Evolutionary conservation across 1,140 invertebrate genomes (phyloP), one percentile per base, ranked within the genome.

Genomic region (Melanaphis sacchari): DNA sequence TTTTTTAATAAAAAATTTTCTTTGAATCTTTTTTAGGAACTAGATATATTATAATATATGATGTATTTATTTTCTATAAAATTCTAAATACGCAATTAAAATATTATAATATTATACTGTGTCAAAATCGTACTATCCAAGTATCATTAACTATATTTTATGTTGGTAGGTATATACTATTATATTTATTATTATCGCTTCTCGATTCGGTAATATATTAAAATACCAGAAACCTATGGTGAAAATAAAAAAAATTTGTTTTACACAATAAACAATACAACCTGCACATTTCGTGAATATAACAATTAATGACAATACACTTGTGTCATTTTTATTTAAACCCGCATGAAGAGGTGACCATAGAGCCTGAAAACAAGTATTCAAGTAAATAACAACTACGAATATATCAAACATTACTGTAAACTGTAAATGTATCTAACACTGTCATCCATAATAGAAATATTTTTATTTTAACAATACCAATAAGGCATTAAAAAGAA

Each of bases 351-450:
- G 31, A 76, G 59, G 59, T 76, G 59, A 76, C 31, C 59, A 76
- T 76, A 76, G n/a, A 76, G 59, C 18, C 59, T 76, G 59, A 76
- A 76, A 76, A 76, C 59, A 76, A 76, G 59, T n/a, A 76, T n/a
- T n/a, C 15, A 76, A 76, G 59, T 76, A 76, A n/a, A 18, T 66
- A 66, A 66, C 31, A 66, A 66, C 26, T 31, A 66, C 59, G 15
- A 76, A 66, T 31, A 66, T 31, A 66, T 66, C 59, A 76, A 76
- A n/a, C n/a, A 76, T 76, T 18, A 31, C 26, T n/a, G 31, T 76
- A 76, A 76, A 31, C 26, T n/a, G 31, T 76, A 76, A 76, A 18
- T 66, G 11, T 31, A n/a, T 66, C 59, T n/a, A n/a, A 66, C 59
- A n/a, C 0, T 1, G 11, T 18, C 31, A 9, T 31, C 31, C 59